Evolutionary conservation across 2,888 invertebrate species (phyloP).

Genomic region (Meta bourneti): DNA sequence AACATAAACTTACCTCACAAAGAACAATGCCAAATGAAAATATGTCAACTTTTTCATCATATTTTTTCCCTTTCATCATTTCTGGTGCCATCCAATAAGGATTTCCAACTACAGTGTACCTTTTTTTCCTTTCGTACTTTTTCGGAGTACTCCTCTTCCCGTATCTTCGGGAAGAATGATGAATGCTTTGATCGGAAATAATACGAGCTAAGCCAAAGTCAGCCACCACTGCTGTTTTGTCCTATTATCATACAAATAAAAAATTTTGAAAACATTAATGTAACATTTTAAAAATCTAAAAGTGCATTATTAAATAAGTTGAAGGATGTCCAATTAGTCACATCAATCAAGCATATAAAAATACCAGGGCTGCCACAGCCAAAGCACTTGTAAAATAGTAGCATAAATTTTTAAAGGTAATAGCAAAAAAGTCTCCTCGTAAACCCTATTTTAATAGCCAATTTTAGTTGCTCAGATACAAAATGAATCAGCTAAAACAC

Average conservation of each 20-base stretch:
- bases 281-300: background rate
- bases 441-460: background rate
- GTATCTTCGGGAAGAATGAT: conserved; percentile 77
- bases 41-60: conserved; percentile 97
- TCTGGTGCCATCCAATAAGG: conserved; percentile 99
- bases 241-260: conserved; percentile 83
- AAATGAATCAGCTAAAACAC: no score
- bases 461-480: no score
- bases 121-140: conserved; percentile 88
- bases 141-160: conserved; percentile 82
- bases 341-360: background rate
- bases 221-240: conserved; percentile 95
- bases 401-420: no score
- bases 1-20: conserved; percentile 89
- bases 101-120: conserved; percentile 97
- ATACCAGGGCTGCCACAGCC: no score
- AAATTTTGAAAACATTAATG: background rate
- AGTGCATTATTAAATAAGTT: background rate
- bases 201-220: conserved; percentile 94
- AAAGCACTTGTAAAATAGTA: no score
- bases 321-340: background rate
- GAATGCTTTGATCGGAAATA: conserved; percentile 78
- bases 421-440: background rate
- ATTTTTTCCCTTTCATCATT: conserved; percentile 97
- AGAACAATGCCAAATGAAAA: conserved; percentile 97